Evolutionary conservation across 2,888 invertebrate species (phyloP), one percentile per base, ranked within the genome.

Genomic region (Clusia tigrina): DNA sequence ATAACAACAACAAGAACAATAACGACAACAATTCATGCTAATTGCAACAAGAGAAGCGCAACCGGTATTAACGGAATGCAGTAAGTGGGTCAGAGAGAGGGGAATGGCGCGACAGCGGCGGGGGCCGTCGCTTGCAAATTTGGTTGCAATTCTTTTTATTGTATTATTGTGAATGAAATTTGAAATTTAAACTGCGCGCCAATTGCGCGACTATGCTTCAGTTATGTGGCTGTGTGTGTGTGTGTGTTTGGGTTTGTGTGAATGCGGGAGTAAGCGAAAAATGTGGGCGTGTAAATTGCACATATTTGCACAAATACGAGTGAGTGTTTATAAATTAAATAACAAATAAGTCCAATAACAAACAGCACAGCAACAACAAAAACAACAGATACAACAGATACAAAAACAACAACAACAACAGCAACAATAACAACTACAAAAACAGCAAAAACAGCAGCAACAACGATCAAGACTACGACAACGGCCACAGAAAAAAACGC

Each of bases 311-410:
- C 32, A 32, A 32, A 32, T n/a, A n/a, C n/a, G n/a, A 9, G 12
- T 32, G 12, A 42, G n/a, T 42, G 42, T 17, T 42, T 42, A 42
- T n/a, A 15, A n/a, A 6, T n/a, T 15, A 42, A 42, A 6, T 42
- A 12, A 42, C 42, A 32, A n/a, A 12, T 12, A 54, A 54, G 24
- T 23, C 15, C 37, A 56, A 42, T 38, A 18, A 32, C 20, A 56
- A 56, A 18, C 42, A 23, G 22, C 23, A 42, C 26, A 9, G 20
- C 42, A 38, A 56, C 18, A 42, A 42, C n/a, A 57, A 42, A 42
- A 57, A 46, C 46, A 23, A 46, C 46, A 25, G 17, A 48, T 5
- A 42, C 23, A n/a, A 22, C 12, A 17, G 23, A 37, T 22, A 23
- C 23, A 9, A 26, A n/a, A 6, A n/a, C n/a, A 6, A 42, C 10